phyloP scores from a whole-genome alignment of 2,113 vertebrate genomes.

The Oxyruncus cristatus region DNA sequence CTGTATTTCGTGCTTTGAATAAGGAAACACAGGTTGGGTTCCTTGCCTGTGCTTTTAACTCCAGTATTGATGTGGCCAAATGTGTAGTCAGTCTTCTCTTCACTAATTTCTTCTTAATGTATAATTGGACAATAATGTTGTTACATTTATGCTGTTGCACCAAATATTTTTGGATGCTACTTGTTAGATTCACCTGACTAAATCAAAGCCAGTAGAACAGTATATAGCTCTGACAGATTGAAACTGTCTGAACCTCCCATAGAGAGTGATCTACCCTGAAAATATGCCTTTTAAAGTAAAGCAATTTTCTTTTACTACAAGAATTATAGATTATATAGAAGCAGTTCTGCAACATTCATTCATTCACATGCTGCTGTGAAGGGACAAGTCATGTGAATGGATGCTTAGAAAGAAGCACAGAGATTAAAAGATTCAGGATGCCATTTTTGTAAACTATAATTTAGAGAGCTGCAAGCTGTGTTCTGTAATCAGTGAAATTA shows the following conservation, averaged over 20 bases:
- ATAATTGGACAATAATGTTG: not conserved
- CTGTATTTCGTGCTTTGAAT: not conserved
- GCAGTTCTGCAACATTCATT: not conserved
- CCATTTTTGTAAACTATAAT: slow-evolving; percentile 55
- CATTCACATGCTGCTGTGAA: not conserved
- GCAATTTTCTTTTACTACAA: not conserved
- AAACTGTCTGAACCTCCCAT: not conserved
- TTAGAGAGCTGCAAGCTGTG: slow-evolving; percentile 45
- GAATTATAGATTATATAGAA: not conserved
- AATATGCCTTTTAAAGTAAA: not conserved
- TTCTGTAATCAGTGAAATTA: slow-evolving; percentile 69
- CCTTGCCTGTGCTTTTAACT: not conserved
- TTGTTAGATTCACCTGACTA: not conserved
- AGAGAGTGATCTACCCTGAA: not conserved
- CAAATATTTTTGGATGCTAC: not conserved
- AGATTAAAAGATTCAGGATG: slow-evolving; percentile 25
- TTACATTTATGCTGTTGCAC: not conserved
- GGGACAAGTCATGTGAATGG: not conserved
- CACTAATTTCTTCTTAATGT: not conserved
- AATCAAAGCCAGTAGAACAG: not conserved
- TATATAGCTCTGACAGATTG: not conserved
- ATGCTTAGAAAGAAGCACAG: not conserved
- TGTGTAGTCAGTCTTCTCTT: not conserved
- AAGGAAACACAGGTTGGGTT: not conserved
- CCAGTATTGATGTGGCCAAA: not conserved